Conservation (phyloP, 1,140 invertebrate genomes). For the Hypsibius dujardini region DNA sequence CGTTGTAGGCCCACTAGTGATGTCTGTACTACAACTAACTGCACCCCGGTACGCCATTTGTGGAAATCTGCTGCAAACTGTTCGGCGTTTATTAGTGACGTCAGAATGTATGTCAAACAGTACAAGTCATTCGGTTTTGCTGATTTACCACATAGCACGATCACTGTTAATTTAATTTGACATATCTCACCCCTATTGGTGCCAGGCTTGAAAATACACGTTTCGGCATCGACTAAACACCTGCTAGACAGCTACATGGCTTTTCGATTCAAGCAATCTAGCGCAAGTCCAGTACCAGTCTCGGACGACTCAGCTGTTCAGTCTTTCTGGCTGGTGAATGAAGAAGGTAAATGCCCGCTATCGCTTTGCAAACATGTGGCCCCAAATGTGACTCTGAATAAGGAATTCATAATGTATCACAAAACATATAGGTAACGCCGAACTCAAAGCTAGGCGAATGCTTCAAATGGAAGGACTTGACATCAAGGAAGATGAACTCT, state of each 20-base stretch:
- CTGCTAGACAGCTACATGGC: neutral
- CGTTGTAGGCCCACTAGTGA: too few relatives aligned
- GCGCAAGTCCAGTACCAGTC: neutral
- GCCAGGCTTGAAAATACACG: neutral
- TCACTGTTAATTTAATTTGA: neutral
- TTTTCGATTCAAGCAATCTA: neutral
- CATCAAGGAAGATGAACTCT: too few relatives aligned
- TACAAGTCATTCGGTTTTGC: neutral
- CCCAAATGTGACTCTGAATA: too few relatives aligned
- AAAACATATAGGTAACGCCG: too few relatives aligned
- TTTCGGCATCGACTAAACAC: neutral
- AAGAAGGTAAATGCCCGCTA: neutral
- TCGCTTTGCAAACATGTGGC: too few relatives aligned
- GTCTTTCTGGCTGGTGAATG: neutral
- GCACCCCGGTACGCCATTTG: neutral
- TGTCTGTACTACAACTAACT: too few relatives aligned
- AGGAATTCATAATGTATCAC: too few relatives aligned
- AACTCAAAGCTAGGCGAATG: too few relatives aligned
- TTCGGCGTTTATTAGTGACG: neutral
- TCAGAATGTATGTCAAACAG: neutral
- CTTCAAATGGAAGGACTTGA: too few relatives aligned
- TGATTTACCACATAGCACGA: neutral
- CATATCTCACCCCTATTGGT: neutral
- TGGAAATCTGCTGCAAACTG: neutral
- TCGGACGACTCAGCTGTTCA: neutral